A percentile compares a stretch with the other conserved stretches of the same genome.
These are phyloP conservation scores for Stichodactyla helianthus DNA, from an alignment of 64 coral and sea anemone species.

Conservation along the genomic window DNA sequence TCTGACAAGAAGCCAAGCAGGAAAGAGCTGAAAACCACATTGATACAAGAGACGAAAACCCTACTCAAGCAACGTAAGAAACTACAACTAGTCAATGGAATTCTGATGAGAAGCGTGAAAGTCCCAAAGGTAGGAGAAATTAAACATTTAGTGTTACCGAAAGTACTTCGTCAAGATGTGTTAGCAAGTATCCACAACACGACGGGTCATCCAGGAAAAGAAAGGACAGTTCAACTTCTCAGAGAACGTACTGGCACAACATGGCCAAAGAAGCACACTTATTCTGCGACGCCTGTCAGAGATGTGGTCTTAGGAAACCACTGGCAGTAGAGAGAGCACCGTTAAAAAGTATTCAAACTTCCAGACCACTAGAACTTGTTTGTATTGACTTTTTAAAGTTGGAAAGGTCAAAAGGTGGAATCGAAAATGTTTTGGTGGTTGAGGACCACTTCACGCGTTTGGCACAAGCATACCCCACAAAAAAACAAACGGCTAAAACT, in stretches of 20 bases:
- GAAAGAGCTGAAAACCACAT: background rate
- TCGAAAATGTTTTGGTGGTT: background rate
- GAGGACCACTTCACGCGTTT: background rate
- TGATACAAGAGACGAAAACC: background rate
- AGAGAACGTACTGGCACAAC: too few relatives aligned
- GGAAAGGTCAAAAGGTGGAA: conserved; percentile 10
- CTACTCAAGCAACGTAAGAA: background rate
- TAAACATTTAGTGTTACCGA: background rate
- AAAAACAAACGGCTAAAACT: conserved; percentile 6
- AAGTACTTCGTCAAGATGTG: background rate
- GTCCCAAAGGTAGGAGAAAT: background rate
- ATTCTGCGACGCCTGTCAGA: background rate
- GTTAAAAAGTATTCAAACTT: background rate
- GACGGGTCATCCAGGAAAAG: background rate
- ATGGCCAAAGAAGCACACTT: too few relatives aligned
- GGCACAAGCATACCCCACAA: conserved; percentile 1
- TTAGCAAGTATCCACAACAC: background rate
- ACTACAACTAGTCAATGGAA: conserved; percentile 2
- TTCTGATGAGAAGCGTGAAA: background rate
- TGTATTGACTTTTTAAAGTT: conserved; percentile 1
- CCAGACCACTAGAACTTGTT: conserved; percentile 8
- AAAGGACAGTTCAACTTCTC: background rate
- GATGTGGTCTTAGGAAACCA: background rate
- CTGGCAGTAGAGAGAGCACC: conserved; percentile 3
- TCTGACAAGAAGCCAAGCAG: background rate